Evolutionary conservation across 2,797 vertebrate species (phyloP), one percentile per base, ranked within the genome.

Genomic region (Megalops cyprinoides): DNA sequence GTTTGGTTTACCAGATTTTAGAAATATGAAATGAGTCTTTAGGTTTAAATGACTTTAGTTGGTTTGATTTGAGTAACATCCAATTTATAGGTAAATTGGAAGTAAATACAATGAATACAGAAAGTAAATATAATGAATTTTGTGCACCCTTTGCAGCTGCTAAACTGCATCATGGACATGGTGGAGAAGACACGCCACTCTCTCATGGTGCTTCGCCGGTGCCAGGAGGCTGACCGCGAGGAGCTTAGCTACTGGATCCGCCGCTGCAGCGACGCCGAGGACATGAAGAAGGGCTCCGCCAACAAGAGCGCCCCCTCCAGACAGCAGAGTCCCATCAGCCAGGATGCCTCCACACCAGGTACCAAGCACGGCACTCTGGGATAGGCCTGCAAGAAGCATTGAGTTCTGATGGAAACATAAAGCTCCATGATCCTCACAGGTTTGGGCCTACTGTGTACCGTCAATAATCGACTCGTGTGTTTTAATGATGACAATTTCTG

Each of bases 181-280:
- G 95, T 96, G 86, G 95, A 96, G 89, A 96, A 96, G 88, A 96
- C 95, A 0, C 91, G 95, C 74, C 92, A 94, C 69, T 95, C 95
- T 78, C 94, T 96, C 88, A 95, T 95, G 34, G 95, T 96, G 55
- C 90, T 96, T 60, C 91, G 95, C 84, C 90, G 95, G 79, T 96
- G 95, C 90, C 95, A 96, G 73, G 95, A 95, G 87, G 94, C 95
- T 0, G 95, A 96, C 87, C 92, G 95, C 0, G 94, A 96, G 86
- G 95, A 96, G 60, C 90, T 98, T 58, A 96, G 96, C 92, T 94
- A 96, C 87, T 95, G 96, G 98, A 97, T 99, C 91, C 93, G 97
- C 55, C 94, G 97, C 79, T 99, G 98, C 91, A 98, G 98, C 23
- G 98, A 99, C 39, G 96, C 97, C 0, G 98, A 99, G 84, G 98